Evolutionary conservation across 1,140 invertebrate genomes (phyloP).

Genomic region (Drosophila subobscura): DNA sequence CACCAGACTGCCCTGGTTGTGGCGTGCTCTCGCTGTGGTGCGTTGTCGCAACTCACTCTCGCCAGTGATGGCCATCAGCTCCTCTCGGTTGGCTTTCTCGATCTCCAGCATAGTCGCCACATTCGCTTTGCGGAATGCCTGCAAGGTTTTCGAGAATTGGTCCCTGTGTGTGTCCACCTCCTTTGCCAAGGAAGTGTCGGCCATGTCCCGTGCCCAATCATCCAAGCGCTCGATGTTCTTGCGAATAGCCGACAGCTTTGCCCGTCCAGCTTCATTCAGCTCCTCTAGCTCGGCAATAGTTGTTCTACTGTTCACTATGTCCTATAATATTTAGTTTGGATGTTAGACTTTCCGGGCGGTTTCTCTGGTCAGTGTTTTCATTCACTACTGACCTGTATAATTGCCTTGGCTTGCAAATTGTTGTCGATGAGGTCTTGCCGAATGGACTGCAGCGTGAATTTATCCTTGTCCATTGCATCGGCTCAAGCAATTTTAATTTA

Average conservation of each 20-base stretch:
- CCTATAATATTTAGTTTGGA: slow-evolving; percentile 83
- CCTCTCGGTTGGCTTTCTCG: slow-evolving; percentile 89
- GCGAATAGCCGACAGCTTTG: slow-evolving; percentile 87
- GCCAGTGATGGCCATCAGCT: slow-evolving; percentile 86
- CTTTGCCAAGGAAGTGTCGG: slow-evolving; percentile 86
- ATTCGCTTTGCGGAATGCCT: slow-evolving; percentile 91
- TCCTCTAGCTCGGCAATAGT: slow-evolving; percentile 88
- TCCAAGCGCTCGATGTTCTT: slow-evolving; percentile 88
- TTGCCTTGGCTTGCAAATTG: slow-evolving; percentile 89
- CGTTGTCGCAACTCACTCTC: slow-evolving; percentile 86
- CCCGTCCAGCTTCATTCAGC: slow-evolving; percentile 89
- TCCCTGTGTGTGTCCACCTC: slow-evolving; percentile 88
- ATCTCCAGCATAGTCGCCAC: slow-evolving; percentile 89
- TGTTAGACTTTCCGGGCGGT: not conserved
- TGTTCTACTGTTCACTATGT: slow-evolving; percentile 88
- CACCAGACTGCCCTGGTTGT: slow-evolving; percentile 75
- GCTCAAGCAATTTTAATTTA: not conserved
- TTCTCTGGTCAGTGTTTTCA: too few relatives aligned
- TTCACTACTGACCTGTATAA: slow-evolving; percentile 88
- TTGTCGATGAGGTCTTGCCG: slow-evolving; percentile 88
- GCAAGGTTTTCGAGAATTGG: slow-evolving; percentile 88
- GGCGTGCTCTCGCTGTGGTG: slow-evolving; percentile 36
- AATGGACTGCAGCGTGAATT: slow-evolving; percentile 72
- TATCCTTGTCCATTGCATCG: slow-evolving; percentile 67
- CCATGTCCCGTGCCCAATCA: slow-evolving; percentile 87